phyloP scores from a whole-genome alignment of 2,888 invertebrate species.

The Caenorhabditis sinica region DNA sequence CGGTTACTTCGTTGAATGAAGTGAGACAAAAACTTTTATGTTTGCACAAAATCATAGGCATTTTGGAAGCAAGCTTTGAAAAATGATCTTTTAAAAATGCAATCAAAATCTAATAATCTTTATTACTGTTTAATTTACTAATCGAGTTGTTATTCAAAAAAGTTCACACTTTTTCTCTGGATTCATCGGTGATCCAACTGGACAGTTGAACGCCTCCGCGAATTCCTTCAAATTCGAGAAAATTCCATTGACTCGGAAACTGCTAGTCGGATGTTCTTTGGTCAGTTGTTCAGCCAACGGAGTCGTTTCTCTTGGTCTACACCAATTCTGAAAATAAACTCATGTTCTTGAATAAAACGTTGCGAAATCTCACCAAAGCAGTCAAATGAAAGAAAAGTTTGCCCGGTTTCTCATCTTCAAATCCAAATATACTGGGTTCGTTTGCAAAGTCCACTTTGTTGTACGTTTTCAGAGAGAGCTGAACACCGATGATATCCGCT shows the following conservation, averaged over 20 bases:
- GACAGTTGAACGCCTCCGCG: conserved; percentile 8
- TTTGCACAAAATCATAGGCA: no score
- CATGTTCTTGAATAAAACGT: neutral
- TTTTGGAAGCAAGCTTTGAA: no score
- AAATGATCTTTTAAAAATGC: no score
- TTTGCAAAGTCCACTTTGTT: conserved; percentile 10
- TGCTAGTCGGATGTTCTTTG: neutral
- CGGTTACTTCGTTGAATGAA: no score
- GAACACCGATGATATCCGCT: neutral
- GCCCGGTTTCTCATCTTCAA: conserved; percentile 12
- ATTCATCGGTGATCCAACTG: conserved; percentile 19
- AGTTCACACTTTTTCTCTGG: conserved; percentile 14
- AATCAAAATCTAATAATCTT: no score
- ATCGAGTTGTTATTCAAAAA: neutral
- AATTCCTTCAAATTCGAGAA: conserved; percentile 10
- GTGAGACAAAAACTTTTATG: no score
- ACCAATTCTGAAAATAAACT: conserved; percentile 4
- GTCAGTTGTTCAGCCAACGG: neutral
- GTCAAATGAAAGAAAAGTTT: neutral
- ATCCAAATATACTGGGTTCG: neutral
- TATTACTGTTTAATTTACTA: neutral
- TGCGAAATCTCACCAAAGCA: neutral
- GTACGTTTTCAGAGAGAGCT: neutral
- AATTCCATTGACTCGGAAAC: conserved; percentile 23
- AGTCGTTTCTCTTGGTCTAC: neutral